Evolutionary conservation across 2,888 invertebrate genomes (phyloP), one percentile per base, ranked within the genome.

Genomic region (Gryllus longicercus): DNA sequence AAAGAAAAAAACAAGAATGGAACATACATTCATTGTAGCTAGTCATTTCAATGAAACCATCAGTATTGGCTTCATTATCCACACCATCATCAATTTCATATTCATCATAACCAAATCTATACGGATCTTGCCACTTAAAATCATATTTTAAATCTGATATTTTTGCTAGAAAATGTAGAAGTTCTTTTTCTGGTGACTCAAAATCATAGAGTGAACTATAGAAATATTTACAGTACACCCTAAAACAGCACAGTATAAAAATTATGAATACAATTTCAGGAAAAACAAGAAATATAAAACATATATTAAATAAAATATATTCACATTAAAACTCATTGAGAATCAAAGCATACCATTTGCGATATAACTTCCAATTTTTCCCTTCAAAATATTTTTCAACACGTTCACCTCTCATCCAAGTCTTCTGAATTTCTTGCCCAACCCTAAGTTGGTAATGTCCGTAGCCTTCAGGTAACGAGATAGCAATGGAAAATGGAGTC

Each of bases 211-310:
- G 93, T 86, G 94, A 93, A 79, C 94, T 88, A 85, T 95, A 95
- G 85, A 95, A 95, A 85, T 94, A 96, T 85, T 94, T 94, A 86
- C 96, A 96, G 86, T 96, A 96, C 0, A 95, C 93, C 94, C 94
- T 94, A 21, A 38, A 38, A 38, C 38, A 38, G 8, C 38, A 38
- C 38, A 38, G 8, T 10, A 38, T 38, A 38, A 38, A 38, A 38
- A 38, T 38, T 38, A 38, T 38, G 8, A 38, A 38, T 38, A 38
- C 38, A 38, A 38, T 38, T 38, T 8, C 38, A 8, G 38, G 38
- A 8, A 38, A 38, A 38, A 8, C 8, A 38, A 38, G 38, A 38
- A 38, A 38, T 38, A 38, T 38, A 38, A 38, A 38, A 38, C 38
- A 38, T 76, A 2, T 21, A 76, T 76, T 11, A 76, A 76, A 38